Evolutionary conservation across 2,113 vertebrate species (phyloP).

Genomic region (Semicossyphus pulcher): DNA sequence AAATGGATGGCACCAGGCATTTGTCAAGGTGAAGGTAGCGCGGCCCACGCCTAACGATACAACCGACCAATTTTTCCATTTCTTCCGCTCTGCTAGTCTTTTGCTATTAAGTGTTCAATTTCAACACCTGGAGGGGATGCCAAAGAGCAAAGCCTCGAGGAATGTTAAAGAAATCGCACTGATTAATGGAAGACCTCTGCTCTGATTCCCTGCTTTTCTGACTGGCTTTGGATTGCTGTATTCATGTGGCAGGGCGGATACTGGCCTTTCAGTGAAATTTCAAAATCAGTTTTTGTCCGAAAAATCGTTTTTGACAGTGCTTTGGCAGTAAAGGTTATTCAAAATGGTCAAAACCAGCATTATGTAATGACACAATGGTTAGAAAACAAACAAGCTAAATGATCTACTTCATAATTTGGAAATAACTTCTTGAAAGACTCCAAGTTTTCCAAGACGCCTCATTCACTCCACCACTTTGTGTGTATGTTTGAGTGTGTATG

Average conservation of each 20-base stretch:
- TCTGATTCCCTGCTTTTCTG: constrained; percentile 7
- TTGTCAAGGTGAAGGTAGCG: constrained; percentile 77
- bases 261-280: neutral
- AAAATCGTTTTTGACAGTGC: too few species aligned
- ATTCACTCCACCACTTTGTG: neutral
- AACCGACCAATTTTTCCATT: constrained; percentile 69
- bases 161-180: constrained; percentile 57
- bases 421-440: too few species aligned
- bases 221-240: constrained; percentile 15
- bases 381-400: too few species aligned
- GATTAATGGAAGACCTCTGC: constrained; percentile 58
- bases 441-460: neutral
- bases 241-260: neutral
- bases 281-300: constrained; percentile 5
- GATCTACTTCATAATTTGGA: too few species aligned
- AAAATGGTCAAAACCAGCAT: too few species aligned
- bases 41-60: constrained; percentile 58
- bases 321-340: neutral
- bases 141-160: constrained; percentile 57
- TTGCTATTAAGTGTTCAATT: constrained; percentile 71
- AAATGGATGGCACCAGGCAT: constrained; percentile 70
- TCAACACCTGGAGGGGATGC: constrained; percentile 54
- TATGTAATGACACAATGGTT: too few species aligned
- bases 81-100: constrained; percentile 71
- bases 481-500: neutral